Base-by-base conservation (phyloP, 1,140 invertebrate genomes). In the Wiebesia pumilae region DNA sequence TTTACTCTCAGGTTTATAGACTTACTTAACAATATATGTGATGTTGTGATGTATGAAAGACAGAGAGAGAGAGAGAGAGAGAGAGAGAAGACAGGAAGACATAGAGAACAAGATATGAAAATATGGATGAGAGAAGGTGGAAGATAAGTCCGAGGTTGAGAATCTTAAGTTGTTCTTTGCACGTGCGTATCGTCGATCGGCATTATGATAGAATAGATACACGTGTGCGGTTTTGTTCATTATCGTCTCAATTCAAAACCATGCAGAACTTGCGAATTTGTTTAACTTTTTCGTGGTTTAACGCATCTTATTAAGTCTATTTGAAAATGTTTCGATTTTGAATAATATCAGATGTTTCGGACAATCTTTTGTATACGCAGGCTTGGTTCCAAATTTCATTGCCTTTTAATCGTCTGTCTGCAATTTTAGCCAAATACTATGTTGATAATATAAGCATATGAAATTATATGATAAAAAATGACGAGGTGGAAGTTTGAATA, bases 1-100 rank as follows among this genome's bases (percentile, higher is more conserved):
- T 77, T 62, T 73, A 67, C 21, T 40, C 40, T 81, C 84, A 86
- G 90, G 88, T 88, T 91, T 90, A 89, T 89, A 87, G 90, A 91
- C 90, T 92, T 91, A 92, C 90, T 91, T 92, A 91, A 75, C 69
- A 33, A 88, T 88, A 90, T 87, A 90, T 91, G 90, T 91, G 90
- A 90, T 90, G 89, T 88, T 87, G 89, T 89, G 88, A 89, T 84
- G 82, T 84, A 84, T 69, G 84, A 81, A 86, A 71, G 10, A 33
- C 58, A 33, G 27, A 24, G 51, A 77, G 14, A 35, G 71, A 35
- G 38, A 58, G 27, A 77, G 6, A 24, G 33, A 40, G 27, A 79
- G 75, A 81, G 65, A 33, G 78, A 35, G 67, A 27, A 35, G 79
- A 27, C 33, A 40, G 33, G 30, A 86, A 88, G 87, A 67, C 12